These are phyloP conservation scores for Microtus agrestis DNA, from an alignment of 2,797 vertebrate genomes.

Conservation along the genomic window DNA sequence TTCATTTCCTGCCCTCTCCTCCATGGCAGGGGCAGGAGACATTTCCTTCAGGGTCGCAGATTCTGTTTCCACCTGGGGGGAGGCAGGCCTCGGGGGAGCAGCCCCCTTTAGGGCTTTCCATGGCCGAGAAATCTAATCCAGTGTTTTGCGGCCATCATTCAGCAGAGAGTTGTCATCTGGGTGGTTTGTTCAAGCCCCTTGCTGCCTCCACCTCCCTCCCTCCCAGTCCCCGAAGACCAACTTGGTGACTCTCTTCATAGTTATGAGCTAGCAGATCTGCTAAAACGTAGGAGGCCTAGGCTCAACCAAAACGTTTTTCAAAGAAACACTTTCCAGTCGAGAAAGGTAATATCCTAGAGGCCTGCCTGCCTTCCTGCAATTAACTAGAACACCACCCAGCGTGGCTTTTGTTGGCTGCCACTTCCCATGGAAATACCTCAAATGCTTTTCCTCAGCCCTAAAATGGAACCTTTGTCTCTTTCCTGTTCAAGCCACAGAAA, in stretches of 20 bases:
- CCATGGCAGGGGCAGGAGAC: conserved; percentile 15
- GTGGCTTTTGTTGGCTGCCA: conserved; percentile 79
- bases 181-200: not conserved
- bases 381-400: conserved; percentile 82
- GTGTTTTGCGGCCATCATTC: conserved; percentile 78
- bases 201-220: conserved; percentile 43
- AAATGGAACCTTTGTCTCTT: conserved; percentile 82
- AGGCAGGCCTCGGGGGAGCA: not conserved
- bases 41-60: conserved; percentile 68
- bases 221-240: conserved; percentile 43
- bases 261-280: conserved; percentile 78
- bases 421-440: conserved; percentile 84
- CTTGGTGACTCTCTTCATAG: conserved; percentile 64
- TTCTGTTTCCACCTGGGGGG: conserved; percentile 66
- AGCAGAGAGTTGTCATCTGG: conserved; percentile 72
- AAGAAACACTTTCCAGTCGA: conserved; percentile 81
- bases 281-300: conserved; percentile 76
- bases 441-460: conserved; percentile 81
- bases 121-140: conserved; percentile 74
- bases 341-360: conserved; percentile 83
- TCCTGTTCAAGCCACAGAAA: conserved; percentile 76
- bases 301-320: conserved; percentile 81
- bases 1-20: conserved; percentile 74
- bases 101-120: conserved; percentile 68
- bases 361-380: conserved; percentile 82